Conservation (phyloP, 2,797 vertebrate genomes). For the Xenentodon cancila region DNA sequence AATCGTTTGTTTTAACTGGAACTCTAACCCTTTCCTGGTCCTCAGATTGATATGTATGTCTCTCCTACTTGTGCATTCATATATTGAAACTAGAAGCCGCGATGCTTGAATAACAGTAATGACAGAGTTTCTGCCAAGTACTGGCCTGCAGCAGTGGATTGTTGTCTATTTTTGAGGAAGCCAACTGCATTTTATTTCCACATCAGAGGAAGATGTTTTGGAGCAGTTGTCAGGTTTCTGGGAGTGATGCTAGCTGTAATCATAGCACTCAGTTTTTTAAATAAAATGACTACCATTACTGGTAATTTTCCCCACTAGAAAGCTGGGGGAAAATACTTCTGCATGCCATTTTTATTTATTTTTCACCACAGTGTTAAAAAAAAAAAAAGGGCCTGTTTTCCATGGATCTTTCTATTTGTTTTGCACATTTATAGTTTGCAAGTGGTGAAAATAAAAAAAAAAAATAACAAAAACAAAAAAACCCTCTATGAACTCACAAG, state of each 20-base stretch:
- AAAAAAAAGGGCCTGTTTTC: not conserved
- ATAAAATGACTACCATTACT: too few species aligned
- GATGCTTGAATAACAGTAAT: slow-evolving; percentile 15
- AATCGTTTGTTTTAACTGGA: not conserved
- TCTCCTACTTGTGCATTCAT: slow-evolving; percentile 1
- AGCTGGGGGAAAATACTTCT: too few species aligned
- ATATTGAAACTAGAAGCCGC: slow-evolving; percentile 16
- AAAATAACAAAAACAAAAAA: not conserved
- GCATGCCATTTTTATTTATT: too few species aligned
- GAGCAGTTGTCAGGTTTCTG: not conserved
- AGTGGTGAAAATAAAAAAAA: not conserved
- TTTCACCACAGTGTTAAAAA: not conserved
- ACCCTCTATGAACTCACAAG: too few species aligned
- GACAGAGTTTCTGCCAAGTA: slow-evolving; percentile 32
- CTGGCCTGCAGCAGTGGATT: slow-evolving; percentile 20
- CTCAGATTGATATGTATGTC: not conserved
- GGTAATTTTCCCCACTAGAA: too few species aligned
- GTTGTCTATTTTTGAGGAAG: slow-evolving; percentile 20
- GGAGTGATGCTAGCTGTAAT: not conserved
- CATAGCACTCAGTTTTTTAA: slow-evolving; percentile 5
- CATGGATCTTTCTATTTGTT: not conserved
- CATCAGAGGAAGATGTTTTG: too few species aligned
- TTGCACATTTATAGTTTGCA: slow-evolving; percentile 6
- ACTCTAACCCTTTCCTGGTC: not conserved
- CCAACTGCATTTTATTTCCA: slow-evolving; percentile 10